phyloP scores from a whole-genome alignment of 1,140 invertebrate genomes.

The Anthonomus grandis region DNA sequence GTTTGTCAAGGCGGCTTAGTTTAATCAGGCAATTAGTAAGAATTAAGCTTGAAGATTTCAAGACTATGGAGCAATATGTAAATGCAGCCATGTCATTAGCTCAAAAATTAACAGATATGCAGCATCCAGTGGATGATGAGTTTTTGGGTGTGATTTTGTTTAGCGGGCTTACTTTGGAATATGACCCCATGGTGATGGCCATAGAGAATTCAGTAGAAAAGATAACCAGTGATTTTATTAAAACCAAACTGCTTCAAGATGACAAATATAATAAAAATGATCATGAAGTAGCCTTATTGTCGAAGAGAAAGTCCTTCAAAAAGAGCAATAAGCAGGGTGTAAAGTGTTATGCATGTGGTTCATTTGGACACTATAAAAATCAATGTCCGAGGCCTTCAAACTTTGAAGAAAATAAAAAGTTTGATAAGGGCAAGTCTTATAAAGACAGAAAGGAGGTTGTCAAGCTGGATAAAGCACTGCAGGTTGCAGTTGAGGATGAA shows the following conservation, averaged over 20 bases:
- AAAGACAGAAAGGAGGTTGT: no score
- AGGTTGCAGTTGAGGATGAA: no score
- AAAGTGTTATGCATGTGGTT: conserved; percentile 20
- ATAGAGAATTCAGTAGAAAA: conserved; percentile 40
- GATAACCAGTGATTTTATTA: conserved; percentile 37
- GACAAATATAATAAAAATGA: conserved; percentile 23
- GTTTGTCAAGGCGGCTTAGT: no score
- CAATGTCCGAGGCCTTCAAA: conserved; percentile 9
- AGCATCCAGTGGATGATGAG: no score
- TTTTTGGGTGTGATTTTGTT: conserved; percentile 35
- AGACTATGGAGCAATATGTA: no score
- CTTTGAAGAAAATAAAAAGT: conserved; percentile 11
- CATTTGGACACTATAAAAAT: conserved; percentile 29
- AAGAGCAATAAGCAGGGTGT: no score
- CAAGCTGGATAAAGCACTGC: no score
- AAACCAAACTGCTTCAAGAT: conserved; percentile 44
- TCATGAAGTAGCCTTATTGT: conserved; percentile 15
- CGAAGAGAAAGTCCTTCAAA: conserved; percentile 16
- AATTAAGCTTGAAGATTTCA: no score
- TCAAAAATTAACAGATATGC: no score
- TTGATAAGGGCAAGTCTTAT: not conserved
- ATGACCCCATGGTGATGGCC: conserved; percentile 43
- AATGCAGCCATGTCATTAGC: no score
- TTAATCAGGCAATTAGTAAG: no score
- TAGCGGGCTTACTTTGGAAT: conserved; percentile 33